phyloP scores from a whole-genome alignment of 2,797 vertebrate species.

The Epinephelus coioides region DNA sequence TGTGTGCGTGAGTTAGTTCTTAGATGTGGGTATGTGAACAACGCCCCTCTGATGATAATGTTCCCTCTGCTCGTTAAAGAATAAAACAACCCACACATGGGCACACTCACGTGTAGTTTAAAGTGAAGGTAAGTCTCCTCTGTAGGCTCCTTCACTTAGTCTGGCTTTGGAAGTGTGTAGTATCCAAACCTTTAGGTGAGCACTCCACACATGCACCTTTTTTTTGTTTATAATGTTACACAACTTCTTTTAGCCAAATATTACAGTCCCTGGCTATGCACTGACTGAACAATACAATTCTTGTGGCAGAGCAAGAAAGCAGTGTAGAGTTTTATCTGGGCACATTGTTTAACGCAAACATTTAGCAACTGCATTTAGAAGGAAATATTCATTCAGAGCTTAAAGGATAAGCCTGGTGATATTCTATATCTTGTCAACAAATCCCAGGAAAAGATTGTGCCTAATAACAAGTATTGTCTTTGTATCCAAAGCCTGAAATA shows the following conservation, averaged over 20 bases:
- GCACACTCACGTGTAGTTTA: not conserved
- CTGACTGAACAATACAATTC: not conserved
- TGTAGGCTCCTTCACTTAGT: not conserved
- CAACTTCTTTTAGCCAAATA: not conserved
- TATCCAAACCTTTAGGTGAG: not conserved
- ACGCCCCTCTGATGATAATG: constrained; percentile 58
- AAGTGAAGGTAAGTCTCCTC: not conserved
- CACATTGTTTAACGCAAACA: not conserved
- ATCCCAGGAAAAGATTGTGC: not conserved
- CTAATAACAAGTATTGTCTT: not conserved
- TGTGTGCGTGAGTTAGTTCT: not conserved
- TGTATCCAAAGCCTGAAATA: not conserved
- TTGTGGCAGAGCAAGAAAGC: too few species aligned
- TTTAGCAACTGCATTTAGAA: not conserved
- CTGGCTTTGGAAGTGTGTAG: not conserved
- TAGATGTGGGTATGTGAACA: constrained; percentile 54
- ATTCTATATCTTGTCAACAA: not conserved
- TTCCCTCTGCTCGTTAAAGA: constrained; percentile 63
- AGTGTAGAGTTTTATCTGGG: not conserved
- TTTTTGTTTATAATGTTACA: not conserved
- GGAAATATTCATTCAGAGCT: not conserved
- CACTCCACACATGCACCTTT: not conserved
- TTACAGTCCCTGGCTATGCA: too few species aligned
- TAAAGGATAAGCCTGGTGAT: not conserved
- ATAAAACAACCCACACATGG: constrained; percentile 28